Base-by-base conservation (phyloP, 92 coral and sea anemone species). In the Actinernus sp. region DNA sequence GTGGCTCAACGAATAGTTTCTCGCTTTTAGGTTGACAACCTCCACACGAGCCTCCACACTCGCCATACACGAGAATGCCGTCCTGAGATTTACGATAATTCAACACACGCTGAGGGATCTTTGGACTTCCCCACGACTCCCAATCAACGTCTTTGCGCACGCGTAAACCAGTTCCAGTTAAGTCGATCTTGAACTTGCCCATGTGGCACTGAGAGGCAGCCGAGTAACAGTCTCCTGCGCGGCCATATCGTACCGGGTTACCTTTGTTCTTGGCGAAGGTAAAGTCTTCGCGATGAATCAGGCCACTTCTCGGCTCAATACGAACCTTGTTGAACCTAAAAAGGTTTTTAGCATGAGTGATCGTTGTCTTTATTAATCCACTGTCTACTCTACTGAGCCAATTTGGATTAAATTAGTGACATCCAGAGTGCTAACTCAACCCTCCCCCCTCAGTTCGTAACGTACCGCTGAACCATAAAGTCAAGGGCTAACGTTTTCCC, bases 171-270 rank as follows among this genome's bases (percentile, higher is more conserved):
- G 98, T 91, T 4, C 95, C 98, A 0, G 97, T 68, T 41, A 94
- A 53, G 70, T 94, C 97, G 36, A 94, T 77, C 53, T 87, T 88
- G 88, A 94, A 94, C 44, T 77, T 89, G 32, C 98, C 98, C 61
- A 70, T 82, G 65, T 83, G 89, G 36, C 98, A 94, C 26, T 78
- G 66, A 26, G 88, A 86, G 12, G 97, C 97, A 47, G 86, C 88
- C 3, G 98, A 94, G 87, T 69, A 94, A 58, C 98, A 94, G 83
- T 94, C 98, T 54, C 98, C 98, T 22, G 95, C 98, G 45, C 98
- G 94, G 36, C 97, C 98, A 49, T 72, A 94, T 41, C 82, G 61
- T 54, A 94, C 96, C 16, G 93, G 97, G 82, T 94, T 94, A 36
- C 98, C 98, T 62, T 71, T 83, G 26, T 80, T 79, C 24, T 70